phyloP scores from a whole-genome alignment of 1,140 invertebrate species.

The Theocolax elegans region DNA sequence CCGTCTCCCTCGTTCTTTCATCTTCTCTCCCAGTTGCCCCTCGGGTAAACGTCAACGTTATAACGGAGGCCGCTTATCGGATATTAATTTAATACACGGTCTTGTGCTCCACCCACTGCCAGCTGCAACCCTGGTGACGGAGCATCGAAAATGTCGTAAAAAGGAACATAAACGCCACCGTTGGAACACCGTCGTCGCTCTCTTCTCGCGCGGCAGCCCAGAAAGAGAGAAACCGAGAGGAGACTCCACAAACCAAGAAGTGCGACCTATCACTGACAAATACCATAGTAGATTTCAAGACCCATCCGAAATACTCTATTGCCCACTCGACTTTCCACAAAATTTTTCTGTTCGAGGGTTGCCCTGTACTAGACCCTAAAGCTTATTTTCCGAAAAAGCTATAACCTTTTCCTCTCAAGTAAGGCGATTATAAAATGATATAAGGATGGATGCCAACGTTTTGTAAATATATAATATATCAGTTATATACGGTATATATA shows the following conservation, averaged over 20 bases:
- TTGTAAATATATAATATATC: no score
- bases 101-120: slow-evolving; percentile 49
- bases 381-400: no score
- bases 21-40: background rate
- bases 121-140: slow-evolving; percentile 41
- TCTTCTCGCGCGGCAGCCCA: background rate
- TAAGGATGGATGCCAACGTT: no score
- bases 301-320: background rate
- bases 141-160: slow-evolving; percentile 34
- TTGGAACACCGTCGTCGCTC: background rate
- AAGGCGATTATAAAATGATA: no score
- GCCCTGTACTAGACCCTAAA: no score
- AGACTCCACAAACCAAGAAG: slow-evolving; percentile 11
- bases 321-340: slow-evolving; percentile 4
- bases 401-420: no score
- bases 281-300: slow-evolving; percentile 22
- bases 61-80: slow-evolving; percentile 35
- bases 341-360: slow-evolving; percentile 3
- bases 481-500: no score
- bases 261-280: slow-evolving; percentile 36
- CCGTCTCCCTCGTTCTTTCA: background rate
- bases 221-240: background rate
- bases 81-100: slow-evolving; percentile 54
- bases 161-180: slow-evolving; percentile 32
- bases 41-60: background rate